Conservation (phyloP, 2,888 invertebrate species). For the Gymnocheta viridis region DNA sequence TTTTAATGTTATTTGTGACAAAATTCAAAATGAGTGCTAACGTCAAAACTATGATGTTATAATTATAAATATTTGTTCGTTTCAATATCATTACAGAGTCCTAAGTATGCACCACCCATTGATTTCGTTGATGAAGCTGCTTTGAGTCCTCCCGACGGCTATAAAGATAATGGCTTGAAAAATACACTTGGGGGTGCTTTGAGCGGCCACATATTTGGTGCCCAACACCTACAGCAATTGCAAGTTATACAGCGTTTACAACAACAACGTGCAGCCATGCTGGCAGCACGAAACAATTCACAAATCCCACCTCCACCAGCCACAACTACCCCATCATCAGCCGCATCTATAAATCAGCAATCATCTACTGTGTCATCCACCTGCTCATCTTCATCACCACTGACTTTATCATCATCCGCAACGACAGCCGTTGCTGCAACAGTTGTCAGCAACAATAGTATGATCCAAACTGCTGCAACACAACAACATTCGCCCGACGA, state of each 20-base stretch:
- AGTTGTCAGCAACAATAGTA: conserved; percentile 51
- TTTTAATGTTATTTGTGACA: neutral
- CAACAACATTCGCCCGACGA: conserved; percentile 76
- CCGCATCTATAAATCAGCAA: conserved; percentile 61
- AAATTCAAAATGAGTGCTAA: neutral
- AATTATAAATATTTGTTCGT: neutral
- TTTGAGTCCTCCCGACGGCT: conserved; percentile 94
- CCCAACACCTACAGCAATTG: conserved; percentile 85
- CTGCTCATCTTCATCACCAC: conserved; percentile 47
- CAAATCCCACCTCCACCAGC: conserved; percentile 73
- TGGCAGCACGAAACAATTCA: conserved; percentile 81
- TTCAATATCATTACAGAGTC: conserved; percentile 80
- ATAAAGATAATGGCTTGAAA: conserved; percentile 91
- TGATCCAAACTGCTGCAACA: conserved; percentile 55
- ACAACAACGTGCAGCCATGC: conserved; percentile 84
- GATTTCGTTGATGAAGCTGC: conserved; percentile 92
- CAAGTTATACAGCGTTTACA: conserved; percentile 86
- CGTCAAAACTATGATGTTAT: neutral
- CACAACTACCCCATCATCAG: conserved; percentile 68
- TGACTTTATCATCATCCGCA: conserved; percentile 53
- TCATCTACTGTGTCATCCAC: conserved; percentile 56
- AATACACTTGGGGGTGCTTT: conserved; percentile 84
- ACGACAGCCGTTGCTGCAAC: conserved; percentile 58
- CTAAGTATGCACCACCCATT: conserved; percentile 86
- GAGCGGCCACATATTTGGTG: conserved; percentile 86